A percentile compares a stretch with the other conserved stretches of the same genome.
Evolutionary conservation across 2,113 vertebrate genomes (phyloP).

Genomic region (Gymnarchus niloticus): DNA sequence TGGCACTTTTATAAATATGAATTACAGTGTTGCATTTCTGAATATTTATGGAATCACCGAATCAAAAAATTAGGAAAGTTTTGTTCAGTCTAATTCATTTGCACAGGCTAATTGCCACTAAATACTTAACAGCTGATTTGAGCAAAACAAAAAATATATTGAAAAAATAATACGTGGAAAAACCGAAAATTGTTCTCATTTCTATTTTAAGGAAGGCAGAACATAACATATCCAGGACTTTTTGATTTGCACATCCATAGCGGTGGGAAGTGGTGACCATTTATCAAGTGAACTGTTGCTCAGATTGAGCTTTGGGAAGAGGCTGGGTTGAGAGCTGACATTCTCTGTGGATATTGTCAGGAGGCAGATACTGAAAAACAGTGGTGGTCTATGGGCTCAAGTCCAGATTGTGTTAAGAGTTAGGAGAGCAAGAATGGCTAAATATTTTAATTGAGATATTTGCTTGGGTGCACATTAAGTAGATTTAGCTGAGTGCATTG

Average conservation of each 20-base stretch:
- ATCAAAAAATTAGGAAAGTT: not conserved
- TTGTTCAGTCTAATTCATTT: not conserved
- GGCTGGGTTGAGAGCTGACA: not conserved
- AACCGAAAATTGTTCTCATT: not conserved
- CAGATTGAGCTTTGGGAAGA: not conserved
- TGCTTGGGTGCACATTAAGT: not conserved
- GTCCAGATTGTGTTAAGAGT: not conserved
- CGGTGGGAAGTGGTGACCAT: too few species aligned
- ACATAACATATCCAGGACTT: too few species aligned
- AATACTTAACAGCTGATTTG: not conserved
- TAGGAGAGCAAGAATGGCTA: not conserved
- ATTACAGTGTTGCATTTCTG: not conserved
- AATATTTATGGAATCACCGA: not conserved
- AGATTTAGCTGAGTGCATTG: not conserved
- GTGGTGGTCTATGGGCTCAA: not conserved
- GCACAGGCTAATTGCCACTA: not conserved
- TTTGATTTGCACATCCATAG: too few species aligned
- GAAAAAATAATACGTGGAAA: not conserved
- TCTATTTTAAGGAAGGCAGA: not conserved
- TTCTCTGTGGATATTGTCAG: not conserved
- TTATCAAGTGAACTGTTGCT: slow-evolving; percentile 7
- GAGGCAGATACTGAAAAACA: not conserved
- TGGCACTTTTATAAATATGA: not conserved
- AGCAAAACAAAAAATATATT: not conserved
- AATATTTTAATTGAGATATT: slow-evolving; percentile 2